Evolutionary conservation across 2,113 vertebrate species (phyloP).

Genomic region (Lutjanus erythropterus): DNA sequence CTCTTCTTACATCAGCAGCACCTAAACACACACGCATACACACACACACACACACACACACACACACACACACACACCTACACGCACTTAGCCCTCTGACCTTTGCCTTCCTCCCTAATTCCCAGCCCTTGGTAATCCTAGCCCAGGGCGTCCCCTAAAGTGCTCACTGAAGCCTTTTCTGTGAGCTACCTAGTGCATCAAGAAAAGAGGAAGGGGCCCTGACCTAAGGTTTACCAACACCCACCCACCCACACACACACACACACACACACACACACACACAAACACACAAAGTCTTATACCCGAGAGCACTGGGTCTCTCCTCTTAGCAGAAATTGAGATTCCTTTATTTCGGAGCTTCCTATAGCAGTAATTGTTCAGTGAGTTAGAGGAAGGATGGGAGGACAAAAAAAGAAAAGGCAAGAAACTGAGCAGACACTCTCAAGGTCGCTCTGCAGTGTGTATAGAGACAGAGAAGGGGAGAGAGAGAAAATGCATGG

Average conservation of each 20-base stretch:
- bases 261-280: slow-evolving; percentile 47
- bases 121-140: slow-evolving; percentile 61
- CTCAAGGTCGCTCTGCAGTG: slow-evolving; percentile 70
- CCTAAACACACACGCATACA: slow-evolving; percentile 24
- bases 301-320: slow-evolving; percentile 46
- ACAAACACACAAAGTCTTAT: slow-evolving; percentile 23
- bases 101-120: slow-evolving; percentile 66
- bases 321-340: slow-evolving; percentile 53
- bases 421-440: slow-evolving; percentile 56
- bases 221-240: slow-evolving; percentile 65
- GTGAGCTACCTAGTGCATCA: slow-evolving; percentile 50
- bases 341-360: slow-evolving; percentile 63
- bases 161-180: slow-evolving; percentile 63
- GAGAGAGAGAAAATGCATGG: slow-evolving; percentile 49
- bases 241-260: slow-evolving; percentile 14
- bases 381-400: slow-evolving; percentile 51
- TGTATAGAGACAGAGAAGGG: slow-evolving; percentile 19
- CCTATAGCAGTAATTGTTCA: slow-evolving; percentile 59
- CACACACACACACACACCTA: slow-evolving; percentile 3
- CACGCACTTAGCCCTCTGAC: slow-evolving; percentile 57
- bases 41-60: slow-evolving; percentile 22
- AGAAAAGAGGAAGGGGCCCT: slow-evolving; percentile 60
- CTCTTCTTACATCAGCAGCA: slow-evolving; percentile 35
- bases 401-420: slow-evolving; percentile 22
- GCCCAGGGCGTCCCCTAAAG: slow-evolving; percentile 58